These are phyloP conservation scores for Hylia prasina DNA, from an alignment of 2,113 vertebrate species.

Conservation along the genomic window DNA sequence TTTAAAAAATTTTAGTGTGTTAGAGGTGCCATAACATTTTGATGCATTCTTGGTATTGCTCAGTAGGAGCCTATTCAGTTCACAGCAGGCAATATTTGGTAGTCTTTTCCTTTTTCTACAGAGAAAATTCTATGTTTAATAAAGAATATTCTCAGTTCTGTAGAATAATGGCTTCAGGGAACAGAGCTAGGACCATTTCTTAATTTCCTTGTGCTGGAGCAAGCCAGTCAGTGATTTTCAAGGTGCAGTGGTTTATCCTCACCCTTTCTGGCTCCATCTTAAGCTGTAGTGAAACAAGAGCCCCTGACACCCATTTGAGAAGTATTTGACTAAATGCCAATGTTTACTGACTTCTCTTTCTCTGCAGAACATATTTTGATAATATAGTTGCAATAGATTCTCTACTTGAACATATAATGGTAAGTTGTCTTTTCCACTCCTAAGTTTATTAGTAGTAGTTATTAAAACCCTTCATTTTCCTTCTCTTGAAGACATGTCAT, in stretches of 20 bases:
- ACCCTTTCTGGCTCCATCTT: background rate
- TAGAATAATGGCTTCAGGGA: background rate
- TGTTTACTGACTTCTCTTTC: conserved; percentile 56
- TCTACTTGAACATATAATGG: conserved; percentile 99
- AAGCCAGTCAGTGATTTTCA: background rate
- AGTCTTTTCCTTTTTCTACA: background rate
- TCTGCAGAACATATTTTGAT: conserved; percentile 98
- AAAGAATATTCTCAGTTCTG: background rate
- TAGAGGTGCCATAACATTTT: background rate
- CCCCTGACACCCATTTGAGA: background rate
- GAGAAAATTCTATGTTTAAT: background rate
- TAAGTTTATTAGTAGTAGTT: background rate
- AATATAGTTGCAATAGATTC: conserved; percentile 99
- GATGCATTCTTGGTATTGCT: background rate
- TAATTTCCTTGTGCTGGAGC: background rate
- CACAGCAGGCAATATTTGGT: background rate
- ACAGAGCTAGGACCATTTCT: background rate
- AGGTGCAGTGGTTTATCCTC: background rate
- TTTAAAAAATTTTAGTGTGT: background rate
- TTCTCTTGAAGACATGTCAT: background rate
- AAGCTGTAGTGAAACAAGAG: background rate
- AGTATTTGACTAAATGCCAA: background rate
- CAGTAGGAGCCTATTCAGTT: background rate
- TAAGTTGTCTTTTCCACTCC: conserved; percentile 69
- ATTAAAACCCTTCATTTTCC: background rate